Evolutionary conservation across 2,113 vertebrate species (phyloP).

Genomic region (Oncorhynchus nerka): DNA sequence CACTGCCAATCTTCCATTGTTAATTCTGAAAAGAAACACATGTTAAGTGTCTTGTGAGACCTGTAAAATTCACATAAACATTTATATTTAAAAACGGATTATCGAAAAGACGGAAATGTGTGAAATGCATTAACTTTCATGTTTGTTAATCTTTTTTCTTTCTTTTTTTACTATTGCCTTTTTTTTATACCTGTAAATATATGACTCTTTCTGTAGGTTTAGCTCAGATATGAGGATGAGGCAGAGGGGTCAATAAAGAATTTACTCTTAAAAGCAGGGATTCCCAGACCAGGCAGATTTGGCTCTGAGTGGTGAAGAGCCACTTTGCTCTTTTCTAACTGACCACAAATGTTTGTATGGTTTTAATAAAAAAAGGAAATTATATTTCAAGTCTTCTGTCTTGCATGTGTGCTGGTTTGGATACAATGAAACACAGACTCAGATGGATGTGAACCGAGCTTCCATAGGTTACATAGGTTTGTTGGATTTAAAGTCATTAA

Average conservation of each 20-base stretch:
- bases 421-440: not conserved
- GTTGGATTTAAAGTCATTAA: too few species aligned
- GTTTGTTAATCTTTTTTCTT: slow-evolving; percentile 41
- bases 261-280: slow-evolving; percentile 75
- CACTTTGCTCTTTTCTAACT: slow-evolving; percentile 93
- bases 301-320: slow-evolving; percentile 78
- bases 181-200: slow-evolving; percentile 84
- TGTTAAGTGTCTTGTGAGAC: slow-evolving; percentile 62
- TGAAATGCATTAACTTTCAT: slow-evolving; percentile 61
- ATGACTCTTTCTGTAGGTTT: slow-evolving; percentile 85
- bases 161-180: slow-evolving; percentile 65
- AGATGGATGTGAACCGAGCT: not conserved
- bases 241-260: slow-evolving; percentile 74
- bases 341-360: slow-evolving; percentile 94
- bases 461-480: too few species aligned
- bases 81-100: slow-evolving; percentile 63
- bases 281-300: slow-evolving; percentile 69
- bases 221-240: slow-evolving; percentile 74
- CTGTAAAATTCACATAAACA: slow-evolving; percentile 73
- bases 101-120: slow-evolving; percentile 60
- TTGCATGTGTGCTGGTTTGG: slow-evolving; percentile 29
- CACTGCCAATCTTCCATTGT: slow-evolving; percentile 80
- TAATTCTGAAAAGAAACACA: slow-evolving; percentile 59
- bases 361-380: slow-evolving; percentile 96
- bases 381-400: slow-evolving; percentile 74